Evolutionary conservation across 2,888 invertebrate genomes (phyloP).

Genomic region (Mamestra brassicae): DNA sequence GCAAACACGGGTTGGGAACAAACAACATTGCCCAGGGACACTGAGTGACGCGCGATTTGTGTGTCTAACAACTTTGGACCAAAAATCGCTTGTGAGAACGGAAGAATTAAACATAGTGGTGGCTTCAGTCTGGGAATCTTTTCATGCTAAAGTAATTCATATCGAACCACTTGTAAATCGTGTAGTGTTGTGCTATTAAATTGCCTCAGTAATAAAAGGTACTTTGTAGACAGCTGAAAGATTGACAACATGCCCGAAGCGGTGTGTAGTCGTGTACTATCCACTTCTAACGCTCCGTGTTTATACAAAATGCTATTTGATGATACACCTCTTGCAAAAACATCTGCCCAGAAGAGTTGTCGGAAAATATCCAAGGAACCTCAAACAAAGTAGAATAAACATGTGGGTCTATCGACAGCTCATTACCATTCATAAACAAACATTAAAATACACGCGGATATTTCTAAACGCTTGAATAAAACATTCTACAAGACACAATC

Average conservation of each 20-base stretch:
- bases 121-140: neutral
- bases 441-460: slow-evolving; percentile 71
- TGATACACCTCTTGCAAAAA: slow-evolving; percentile 18
- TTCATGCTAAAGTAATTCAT: neutral
- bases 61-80: slow-evolving; percentile 63
- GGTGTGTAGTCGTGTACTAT: neutral
- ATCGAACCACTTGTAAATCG: neutral
- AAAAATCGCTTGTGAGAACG: slow-evolving; percentile 51
- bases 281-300: neutral
- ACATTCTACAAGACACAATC: slow-evolving; percentile 79
- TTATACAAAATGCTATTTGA: slow-evolving; percentile 30
- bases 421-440: slow-evolving; percentile 79
- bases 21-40: slow-evolving; percentile 61
- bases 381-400: slow-evolving; percentile 42
- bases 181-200: neutral
- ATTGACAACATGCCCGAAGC: slow-evolving; percentile 27
- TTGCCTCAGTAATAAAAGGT: neutral
- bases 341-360: slow-evolving; percentile 32
- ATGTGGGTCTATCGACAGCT: slow-evolving; percentile 54
- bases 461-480: slow-evolving; percentile 80
- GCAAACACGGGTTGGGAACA: slow-evolving; percentile 71
- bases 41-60: slow-evolving; percentile 63
- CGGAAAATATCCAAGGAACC: slow-evolving; percentile 31
- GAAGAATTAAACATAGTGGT: slow-evolving; percentile 39
- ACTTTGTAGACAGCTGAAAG: neutral